Evolutionary conservation across 2,888 invertebrate species (phyloP).

Genomic region (Lasius fuliginosus): DNA sequence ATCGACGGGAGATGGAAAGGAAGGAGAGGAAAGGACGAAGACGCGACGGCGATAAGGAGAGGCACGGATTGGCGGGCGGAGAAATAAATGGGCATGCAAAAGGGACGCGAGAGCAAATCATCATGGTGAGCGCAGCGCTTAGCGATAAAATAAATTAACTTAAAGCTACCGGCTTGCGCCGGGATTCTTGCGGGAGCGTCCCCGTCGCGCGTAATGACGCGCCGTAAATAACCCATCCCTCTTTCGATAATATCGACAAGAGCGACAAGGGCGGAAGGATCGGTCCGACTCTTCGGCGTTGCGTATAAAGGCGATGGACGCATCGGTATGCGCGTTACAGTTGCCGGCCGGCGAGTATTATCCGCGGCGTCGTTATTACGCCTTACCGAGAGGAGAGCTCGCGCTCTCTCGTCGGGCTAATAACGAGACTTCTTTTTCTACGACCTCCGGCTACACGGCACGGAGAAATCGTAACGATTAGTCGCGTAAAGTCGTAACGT

Average conservation of each 20-base stretch:
- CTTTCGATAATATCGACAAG: slow-evolving; percentile 78
- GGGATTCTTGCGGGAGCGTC: slow-evolving; percentile 68
- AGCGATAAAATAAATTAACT: slow-evolving; percentile 85
- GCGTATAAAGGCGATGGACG: slow-evolving; percentile 20
- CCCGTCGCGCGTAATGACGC: slow-evolving; percentile 79
- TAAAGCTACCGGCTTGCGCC: slow-evolving; percentile 82
- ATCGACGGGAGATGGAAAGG: slow-evolving; percentile 51
- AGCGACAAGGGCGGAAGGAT: background rate
- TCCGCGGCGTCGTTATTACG: slow-evolving; percentile 13
- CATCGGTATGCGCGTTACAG: slow-evolving; percentile 19
- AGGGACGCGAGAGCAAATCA: slow-evolving; percentile 75
- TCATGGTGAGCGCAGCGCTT: slow-evolving; percentile 68
- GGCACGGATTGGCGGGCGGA: slow-evolving; percentile 30
- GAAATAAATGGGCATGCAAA: slow-evolving; percentile 57
- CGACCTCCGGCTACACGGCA: slow-evolving; percentile 7
- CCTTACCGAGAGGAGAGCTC: slow-evolving; percentile 28
- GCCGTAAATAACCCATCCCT: slow-evolving; percentile 80
- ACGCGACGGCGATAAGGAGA: slow-evolving; percentile 35
- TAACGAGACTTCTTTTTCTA: slow-evolving; percentile 48
- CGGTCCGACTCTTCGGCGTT: background rate
- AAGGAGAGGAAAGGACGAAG: slow-evolving; percentile 17
- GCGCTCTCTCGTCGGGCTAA: slow-evolving; percentile 17
- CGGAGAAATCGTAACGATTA: slow-evolving; percentile 52
- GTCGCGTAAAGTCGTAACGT: slow-evolving; percentile 53
- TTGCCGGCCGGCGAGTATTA: slow-evolving; percentile 29